Evolutionary conservation across 1,140 invertebrate genomes (phyloP).

Genomic region (Ctenoplectra terminalis): DNA sequence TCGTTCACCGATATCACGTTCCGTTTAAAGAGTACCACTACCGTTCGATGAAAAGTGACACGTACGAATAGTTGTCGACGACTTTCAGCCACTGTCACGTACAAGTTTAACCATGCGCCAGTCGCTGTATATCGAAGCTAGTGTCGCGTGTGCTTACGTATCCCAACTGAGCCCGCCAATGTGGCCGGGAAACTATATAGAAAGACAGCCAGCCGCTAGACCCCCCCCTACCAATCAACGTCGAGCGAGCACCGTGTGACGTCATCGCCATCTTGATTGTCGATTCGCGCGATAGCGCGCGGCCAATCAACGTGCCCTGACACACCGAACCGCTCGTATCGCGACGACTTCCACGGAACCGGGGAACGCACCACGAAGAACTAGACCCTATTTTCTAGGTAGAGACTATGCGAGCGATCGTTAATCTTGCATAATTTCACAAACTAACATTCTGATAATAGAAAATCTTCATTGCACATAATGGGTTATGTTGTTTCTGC

Average conservation of each 20-base stretch:
- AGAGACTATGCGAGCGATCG: conserved; percentile 26
- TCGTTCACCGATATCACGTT: background rate
- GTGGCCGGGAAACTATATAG: conserved; percentile 76
- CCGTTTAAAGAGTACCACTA: background rate
- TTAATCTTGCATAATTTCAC: conserved; percentile 50
- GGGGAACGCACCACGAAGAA: conserved; percentile 44
- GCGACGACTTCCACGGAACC: conserved; percentile 52
- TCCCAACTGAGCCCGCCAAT: conserved; percentile 73
- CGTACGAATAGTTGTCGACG: background rate
- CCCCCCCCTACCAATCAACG: conserved; percentile 36
- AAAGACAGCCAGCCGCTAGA: conserved; percentile 45
- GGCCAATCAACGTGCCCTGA: conserved; percentile 62
- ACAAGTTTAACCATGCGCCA: conserved; percentile 6
- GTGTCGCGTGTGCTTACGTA: conserved; percentile 36
- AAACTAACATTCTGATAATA: background rate
- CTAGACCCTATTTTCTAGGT: conserved; percentile 65
- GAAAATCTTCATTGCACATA: conserved; percentile 8
- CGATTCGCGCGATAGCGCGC: conserved; percentile 68
- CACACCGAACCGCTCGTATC: conserved; percentile 24
- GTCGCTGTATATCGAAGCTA: background rate
- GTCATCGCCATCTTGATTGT: conserved; percentile 74
- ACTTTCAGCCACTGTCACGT: conserved; percentile 48
- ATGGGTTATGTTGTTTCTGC: background rate
- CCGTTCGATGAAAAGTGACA: background rate
- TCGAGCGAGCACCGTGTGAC: conserved; percentile 58